Percentiles rank a stretch among this genome's conserved stretches.
phyloP scores from a whole-genome alignment of 2,797 vertebrate species.

The Clarias fuscus region DNA sequence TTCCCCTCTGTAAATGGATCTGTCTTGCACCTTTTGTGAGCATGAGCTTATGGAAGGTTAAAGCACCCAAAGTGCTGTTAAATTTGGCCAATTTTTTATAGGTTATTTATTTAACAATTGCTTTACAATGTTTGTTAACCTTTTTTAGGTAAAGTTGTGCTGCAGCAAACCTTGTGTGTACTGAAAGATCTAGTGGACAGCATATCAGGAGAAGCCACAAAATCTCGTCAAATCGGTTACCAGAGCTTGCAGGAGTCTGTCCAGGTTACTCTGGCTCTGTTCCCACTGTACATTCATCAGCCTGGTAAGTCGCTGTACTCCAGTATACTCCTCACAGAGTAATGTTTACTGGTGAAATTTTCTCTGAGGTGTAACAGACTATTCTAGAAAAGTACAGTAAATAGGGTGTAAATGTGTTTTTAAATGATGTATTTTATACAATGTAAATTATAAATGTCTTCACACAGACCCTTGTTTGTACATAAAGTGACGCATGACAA shows the following conservation, averaged over 20 bases:
- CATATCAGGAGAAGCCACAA: conserved; percentile 93
- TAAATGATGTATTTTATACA: not conserved
- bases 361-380: not conserved
- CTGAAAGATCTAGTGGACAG: conserved; percentile 92
- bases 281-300: conserved; percentile 95
- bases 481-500: not conserved
- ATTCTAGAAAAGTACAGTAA: not conserved
- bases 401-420: not conserved
- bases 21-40: not conserved
- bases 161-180: conserved; percentile 91
- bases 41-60: not conserved
- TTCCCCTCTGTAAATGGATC: not conserved
- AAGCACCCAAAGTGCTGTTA: not conserved
- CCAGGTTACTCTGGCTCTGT: conserved; percentile 93
- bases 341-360: not conserved
- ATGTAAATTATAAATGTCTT: not conserved
- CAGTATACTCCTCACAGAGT: not conserved
- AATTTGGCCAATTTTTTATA: not conserved
- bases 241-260: conserved; percentile 97
- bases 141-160: conserved; percentile 83
- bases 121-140: not conserved
- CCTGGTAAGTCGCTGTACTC: conserved; percentile 77
- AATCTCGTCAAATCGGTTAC: conserved; percentile 97
- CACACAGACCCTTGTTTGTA: not conserved
- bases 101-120: not conserved